These are phyloP conservation scores for Drosophila infuscata DNA, from an alignment of 2,888 invertebrate species.

Conservation along the genomic window DNA sequence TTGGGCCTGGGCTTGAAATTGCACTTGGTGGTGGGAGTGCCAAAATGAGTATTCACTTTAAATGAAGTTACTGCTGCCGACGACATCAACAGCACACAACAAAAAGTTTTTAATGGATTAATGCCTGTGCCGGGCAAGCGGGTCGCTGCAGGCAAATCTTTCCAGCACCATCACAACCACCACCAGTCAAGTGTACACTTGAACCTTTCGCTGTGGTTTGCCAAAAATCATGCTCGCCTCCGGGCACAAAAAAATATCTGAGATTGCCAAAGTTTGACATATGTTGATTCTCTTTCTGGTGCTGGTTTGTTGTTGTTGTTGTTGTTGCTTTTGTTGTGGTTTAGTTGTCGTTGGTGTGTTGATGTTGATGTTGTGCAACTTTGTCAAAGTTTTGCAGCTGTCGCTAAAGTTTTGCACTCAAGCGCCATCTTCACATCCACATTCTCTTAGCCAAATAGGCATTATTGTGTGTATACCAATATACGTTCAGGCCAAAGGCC, in stretches of 20 bases:
- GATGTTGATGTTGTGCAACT: constrained; percentile 57
- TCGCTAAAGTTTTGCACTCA: constrained; percentile 49
- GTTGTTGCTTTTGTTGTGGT: constrained; percentile 19
- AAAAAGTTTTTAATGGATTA: constrained; percentile 71
- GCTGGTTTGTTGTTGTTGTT: constrained; percentile 6
- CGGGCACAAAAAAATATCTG: constrained; percentile 42
- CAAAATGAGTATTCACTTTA: constrained; percentile 54
- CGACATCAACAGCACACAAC: constrained; percentile 33
- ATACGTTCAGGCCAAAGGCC: constrained; percentile 20
- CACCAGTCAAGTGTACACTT: constrained; percentile 44
- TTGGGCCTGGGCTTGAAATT: constrained; percentile 1
- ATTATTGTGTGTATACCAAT: constrained; percentile 34
- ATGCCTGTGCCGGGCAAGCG: constrained; percentile 30
- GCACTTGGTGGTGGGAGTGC: background rate
- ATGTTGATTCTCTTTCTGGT: constrained; percentile 42
- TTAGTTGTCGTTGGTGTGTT: constrained; percentile 25
- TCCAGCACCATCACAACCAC: background rate
- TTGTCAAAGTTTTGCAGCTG: constrained; percentile 63
- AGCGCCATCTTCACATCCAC: constrained; percentile 14
- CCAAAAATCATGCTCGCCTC: constrained; percentile 59
- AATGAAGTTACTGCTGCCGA: constrained; percentile 57
- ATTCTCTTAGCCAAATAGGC: constrained; percentile 44
- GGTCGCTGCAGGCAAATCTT: constrained; percentile 45
- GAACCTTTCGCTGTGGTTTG: constrained; percentile 42
- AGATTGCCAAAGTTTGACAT: constrained; percentile 76